These are phyloP conservation scores for Heliocidaris tuberculata DNA, from an alignment of 35 echinoderm and acorn worm genomes.

Conservation along the genomic window DNA sequence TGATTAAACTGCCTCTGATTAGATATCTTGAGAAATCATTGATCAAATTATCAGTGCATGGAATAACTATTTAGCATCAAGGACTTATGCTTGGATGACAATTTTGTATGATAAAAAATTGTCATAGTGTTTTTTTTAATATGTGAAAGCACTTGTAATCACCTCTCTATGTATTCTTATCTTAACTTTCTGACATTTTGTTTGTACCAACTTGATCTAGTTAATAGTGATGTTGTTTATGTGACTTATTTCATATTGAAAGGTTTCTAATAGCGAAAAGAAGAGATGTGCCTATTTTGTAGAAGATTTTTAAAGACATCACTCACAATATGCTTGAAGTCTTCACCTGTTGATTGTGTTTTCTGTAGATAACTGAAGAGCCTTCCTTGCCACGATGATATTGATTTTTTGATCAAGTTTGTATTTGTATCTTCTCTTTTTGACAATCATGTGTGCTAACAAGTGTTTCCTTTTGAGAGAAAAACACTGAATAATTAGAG, in stretches of 20 bases:
- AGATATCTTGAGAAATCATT: too few relatives aligned
- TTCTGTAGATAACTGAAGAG: not conserved
- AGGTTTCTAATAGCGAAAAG: not conserved
- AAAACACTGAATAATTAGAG: not conserved
- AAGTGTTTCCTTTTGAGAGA: not conserved
- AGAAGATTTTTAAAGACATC: not conserved
- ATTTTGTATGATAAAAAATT: too few relatives aligned
- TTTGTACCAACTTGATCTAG: not conserved
- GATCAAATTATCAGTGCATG: too few relatives aligned
- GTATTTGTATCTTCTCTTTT: not conserved
- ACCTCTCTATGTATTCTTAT: not conserved
- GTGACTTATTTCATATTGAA: not conserved
- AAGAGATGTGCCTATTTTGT: slow-evolving; percentile 3
- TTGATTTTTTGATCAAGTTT: not conserved
- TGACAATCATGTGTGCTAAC: slow-evolving; percentile 42
- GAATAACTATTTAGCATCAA: too few relatives aligned
- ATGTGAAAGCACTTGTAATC: not conserved
- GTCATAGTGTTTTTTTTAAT: not conserved
- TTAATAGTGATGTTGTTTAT: not conserved
- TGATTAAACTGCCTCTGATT: too few relatives aligned
- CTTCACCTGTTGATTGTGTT: not conserved
- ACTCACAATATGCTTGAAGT: not conserved
- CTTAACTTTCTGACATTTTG: not conserved
- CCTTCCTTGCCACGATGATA: slow-evolving; percentile 19
- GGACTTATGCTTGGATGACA: too few relatives aligned